Percentiles rank a stretch among this genome's conserved stretches.
These are phyloP conservation scores for Drosophila putrida DNA, from an alignment of 2,888 invertebrate genomes.

Conservation along the genomic window DNA sequence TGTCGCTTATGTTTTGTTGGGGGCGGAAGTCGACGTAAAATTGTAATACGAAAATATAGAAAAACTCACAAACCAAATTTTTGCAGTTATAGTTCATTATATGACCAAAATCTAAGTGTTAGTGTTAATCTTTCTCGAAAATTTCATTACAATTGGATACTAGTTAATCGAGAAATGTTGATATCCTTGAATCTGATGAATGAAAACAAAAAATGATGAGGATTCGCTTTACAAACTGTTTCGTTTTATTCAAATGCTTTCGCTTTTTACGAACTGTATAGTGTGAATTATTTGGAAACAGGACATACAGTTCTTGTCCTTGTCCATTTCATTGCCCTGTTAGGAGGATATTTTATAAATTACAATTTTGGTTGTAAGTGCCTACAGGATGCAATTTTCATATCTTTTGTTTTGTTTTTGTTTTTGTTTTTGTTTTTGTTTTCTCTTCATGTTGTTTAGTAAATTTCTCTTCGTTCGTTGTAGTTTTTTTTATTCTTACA, in stretches of 20 bases:
- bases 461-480: conserved; percentile 36
- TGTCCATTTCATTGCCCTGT: background rate
- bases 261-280: conserved; percentile 50
- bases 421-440: background rate
- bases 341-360: background rate
- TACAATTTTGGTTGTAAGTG: conserved; percentile 64
- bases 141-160: too few relatives aligned
- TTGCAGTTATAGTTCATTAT: too few relatives aligned
- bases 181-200: too few relatives aligned
- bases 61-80: too few relatives aligned
- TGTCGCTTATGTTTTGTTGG: too few relatives aligned
- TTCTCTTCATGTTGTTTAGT: conserved; percentile 23
- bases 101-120: too few relatives aligned
- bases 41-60: too few relatives aligned
- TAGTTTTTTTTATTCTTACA: conserved; percentile 43
- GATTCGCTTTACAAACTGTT: conserved; percentile 42
- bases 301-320: conserved; percentile 22
- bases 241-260: conserved; percentile 50
- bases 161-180: too few relatives aligned
- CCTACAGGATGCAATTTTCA: conserved; percentile 37
- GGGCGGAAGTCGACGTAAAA: too few relatives aligned
- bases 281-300: conserved; percentile 30
- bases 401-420: background rate
- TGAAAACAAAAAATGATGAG: background rate
- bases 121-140: too few relatives aligned